Percentiles rank a stretch among this genome's conserved stretches.
Evolutionary conservation across 2,888 invertebrate species (phyloP).

Genomic region (Vannuccia rotundouncinata): DNA sequence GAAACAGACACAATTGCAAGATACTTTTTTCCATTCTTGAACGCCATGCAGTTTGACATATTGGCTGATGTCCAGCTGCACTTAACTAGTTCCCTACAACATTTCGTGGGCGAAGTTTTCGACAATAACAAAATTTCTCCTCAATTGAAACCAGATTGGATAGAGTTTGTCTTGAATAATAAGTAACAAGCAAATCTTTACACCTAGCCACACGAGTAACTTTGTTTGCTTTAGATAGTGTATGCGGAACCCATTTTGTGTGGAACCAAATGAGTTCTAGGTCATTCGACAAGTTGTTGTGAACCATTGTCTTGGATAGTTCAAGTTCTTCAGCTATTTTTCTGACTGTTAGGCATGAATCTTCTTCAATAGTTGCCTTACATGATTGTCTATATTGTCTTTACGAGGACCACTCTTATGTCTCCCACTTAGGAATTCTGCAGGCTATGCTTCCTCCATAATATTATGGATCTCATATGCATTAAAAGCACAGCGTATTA

Average conservation of each 20-base stretch:
- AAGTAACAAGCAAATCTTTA: constrained; percentile 11
- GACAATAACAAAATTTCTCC: constrained; percentile 18
- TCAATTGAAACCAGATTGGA: constrained; percentile 25
- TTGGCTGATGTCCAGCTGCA: constrained; percentile 28
- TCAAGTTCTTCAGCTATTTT: constrained; percentile 14
- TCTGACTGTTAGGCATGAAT: constrained; percentile 26
- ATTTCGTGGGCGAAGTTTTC: constrained; percentile 22
- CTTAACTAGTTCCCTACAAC: constrained; percentile 20
- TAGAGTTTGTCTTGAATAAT: constrained; percentile 19
- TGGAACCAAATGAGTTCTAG: constrained; percentile 26
- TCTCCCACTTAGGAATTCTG: constrained; percentile 23
- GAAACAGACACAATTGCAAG: constrained; percentile 29
- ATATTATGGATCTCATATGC: constrained; percentile 23
- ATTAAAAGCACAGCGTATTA: constrained; percentile 20
- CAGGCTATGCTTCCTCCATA: constrained; percentile 21
- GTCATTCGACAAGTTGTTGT: constrained; percentile 19
- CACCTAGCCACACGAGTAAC: constrained; percentile 24
- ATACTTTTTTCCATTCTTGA: constrained; percentile 21
- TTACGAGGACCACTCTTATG: constrained; percentile 16
- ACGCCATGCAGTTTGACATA: constrained; percentile 6
- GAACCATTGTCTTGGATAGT: constrained; percentile 18
- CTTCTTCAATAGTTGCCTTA: constrained; percentile 26
- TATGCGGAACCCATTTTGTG: constrained; percentile 19
- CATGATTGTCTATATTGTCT: constrained; percentile 26
- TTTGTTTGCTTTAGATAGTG: constrained; percentile 14